Conservation (phyloP, 2,113 vertebrate genomes). For the Scophthalmus maximus region DNA sequence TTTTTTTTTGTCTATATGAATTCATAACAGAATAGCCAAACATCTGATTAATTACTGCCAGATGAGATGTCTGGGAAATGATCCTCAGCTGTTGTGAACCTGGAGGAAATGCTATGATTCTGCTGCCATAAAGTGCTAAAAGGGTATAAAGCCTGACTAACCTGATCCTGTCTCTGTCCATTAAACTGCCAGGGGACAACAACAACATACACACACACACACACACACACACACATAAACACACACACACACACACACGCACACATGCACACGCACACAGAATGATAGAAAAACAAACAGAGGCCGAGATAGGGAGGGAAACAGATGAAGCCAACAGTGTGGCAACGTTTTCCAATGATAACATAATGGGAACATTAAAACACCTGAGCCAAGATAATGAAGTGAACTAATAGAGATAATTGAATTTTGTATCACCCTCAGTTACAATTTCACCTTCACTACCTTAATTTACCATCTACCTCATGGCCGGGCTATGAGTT, state of each 20-base stretch:
- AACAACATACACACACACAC: conserved; percentile 6
- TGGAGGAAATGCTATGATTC: neutral
- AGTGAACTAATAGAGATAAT: conserved; percentile 62
- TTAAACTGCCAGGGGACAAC: conserved; percentile 7
- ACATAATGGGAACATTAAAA: conserved; percentile 38
- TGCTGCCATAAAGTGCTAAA: neutral
- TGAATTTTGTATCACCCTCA: conserved; percentile 57
- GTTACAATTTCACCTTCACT: conserved; percentile 61
- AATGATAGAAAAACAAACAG: neutral
- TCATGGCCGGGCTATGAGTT: conserved; percentile 44
- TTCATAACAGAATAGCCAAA: neutral
- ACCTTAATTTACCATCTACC: conserved; percentile 45
- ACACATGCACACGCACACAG: neutral
- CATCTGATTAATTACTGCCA: neutral
- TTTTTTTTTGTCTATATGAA: too few species aligned
- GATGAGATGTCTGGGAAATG: neutral
- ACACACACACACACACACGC: too few species aligned
- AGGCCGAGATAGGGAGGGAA: neutral
- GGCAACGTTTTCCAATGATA: neutral
- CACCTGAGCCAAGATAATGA: conserved; percentile 56
- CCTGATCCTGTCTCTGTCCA: conserved; percentile 6
- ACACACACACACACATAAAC: too few species aligned
- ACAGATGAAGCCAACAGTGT: conserved; percentile 12
- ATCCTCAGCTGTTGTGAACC: neutral
- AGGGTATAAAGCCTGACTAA: neutral